These are phyloP conservation scores for Tupaia chinensis DNA, from an alignment of 2,113 vertebrate genomes.

Conservation along the genomic window DNA sequence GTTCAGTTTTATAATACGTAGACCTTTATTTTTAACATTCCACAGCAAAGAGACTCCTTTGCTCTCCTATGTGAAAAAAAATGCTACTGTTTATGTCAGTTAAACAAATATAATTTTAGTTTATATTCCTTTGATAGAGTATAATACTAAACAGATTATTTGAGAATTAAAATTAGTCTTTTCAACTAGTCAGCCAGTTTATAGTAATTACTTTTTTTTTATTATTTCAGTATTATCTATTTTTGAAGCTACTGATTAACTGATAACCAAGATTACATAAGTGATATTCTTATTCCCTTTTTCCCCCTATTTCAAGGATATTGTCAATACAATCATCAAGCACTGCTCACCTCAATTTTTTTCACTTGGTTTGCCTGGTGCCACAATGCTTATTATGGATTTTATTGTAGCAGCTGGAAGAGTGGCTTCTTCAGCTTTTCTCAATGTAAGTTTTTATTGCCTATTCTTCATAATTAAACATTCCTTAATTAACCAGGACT, in stretches of 20 bases:
- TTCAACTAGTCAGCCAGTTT: conserved; percentile 12
- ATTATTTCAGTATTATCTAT: conserved; percentile 42
- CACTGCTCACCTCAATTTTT: conserved; percentile 99
- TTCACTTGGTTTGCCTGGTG: conserved; percentile 97
- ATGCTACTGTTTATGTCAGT: neutral
- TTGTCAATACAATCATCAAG: conserved; percentile 99
- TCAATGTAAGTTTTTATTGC: conserved; percentile 92
- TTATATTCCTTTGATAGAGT: conserved; percentile 46
- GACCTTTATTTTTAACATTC: neutral
- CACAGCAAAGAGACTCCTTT: neutral
- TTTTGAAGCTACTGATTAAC: conserved; percentile 59
- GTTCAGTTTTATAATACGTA: neutral
- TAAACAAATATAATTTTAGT: conserved; percentile 32
- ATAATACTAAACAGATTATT: conserved; percentile 35
- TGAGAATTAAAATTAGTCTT: conserved; percentile 56
- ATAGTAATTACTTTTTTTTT: conserved; percentile 12
- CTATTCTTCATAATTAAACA: conserved; percentile 53
- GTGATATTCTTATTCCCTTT: conserved; percentile 44
- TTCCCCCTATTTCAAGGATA: conserved; percentile 91
- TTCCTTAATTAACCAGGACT: conserved; percentile 13
- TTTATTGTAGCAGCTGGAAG: conserved; percentile 97
- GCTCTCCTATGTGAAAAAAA: conserved; percentile 12
- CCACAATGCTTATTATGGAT: conserved; percentile 98
- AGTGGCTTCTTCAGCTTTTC: conserved; percentile 96
- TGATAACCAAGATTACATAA: conserved; percentile 59